A percentile compares a stretch with the other conserved stretches of the same genome.
phyloP scores from a whole-genome alignment of 2,113 vertebrate genomes.

The Helogale parvula region DNA sequence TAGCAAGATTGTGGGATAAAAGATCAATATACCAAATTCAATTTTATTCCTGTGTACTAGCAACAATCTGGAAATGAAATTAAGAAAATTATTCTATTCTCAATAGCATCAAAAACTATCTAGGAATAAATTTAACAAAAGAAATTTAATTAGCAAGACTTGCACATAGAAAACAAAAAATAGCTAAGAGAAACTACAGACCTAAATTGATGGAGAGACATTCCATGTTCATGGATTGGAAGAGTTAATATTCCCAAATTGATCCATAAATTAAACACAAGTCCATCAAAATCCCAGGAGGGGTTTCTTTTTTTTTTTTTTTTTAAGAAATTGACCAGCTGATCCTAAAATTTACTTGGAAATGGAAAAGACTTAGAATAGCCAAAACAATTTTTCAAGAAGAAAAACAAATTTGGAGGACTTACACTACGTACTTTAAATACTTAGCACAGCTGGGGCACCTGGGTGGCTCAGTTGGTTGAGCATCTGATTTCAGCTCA shows the following conservation, averaged over 20 bases:
- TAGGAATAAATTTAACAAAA: background rate
- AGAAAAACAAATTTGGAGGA: background rate
- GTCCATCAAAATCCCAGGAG: background rate
- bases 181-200: background rate
- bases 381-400: background rate
- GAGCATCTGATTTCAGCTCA: too few relatives aligned
- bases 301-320: background rate
- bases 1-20: background rate
- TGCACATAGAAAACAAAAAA: background rate
- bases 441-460: background rate
- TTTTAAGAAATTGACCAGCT: background rate
- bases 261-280: background rate
- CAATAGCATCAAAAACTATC: background rate
- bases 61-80: background rate
- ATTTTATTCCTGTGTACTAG: background rate
- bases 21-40: background rate
- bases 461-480: too few relatives aligned
- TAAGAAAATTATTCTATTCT: background rate
- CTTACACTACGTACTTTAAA: background rate
- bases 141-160: background rate
- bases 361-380: background rate
- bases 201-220: background rate
- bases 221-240: background rate
- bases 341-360: background rate
- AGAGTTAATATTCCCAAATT: background rate